Conservation (phyloP, 1,140 invertebrate species). For the Fopius arisanus region DNA sequence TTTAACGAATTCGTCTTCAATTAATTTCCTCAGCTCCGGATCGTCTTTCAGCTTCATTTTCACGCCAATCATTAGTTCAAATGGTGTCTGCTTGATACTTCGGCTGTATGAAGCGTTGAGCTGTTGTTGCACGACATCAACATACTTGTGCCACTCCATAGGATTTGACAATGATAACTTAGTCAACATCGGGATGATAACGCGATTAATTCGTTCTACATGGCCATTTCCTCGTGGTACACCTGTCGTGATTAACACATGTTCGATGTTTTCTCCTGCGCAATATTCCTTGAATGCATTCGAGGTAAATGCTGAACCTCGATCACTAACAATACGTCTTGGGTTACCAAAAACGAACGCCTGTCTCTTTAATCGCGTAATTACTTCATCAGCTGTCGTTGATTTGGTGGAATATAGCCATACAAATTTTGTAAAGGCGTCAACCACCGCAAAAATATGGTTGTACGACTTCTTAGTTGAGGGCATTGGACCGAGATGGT, state of each 20-base stretch:
- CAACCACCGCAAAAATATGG: constrained; percentile 40
- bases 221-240: constrained; percentile 48
- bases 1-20: constrained; percentile 23
- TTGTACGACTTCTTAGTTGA: constrained; percentile 31
- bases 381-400: constrained; percentile 30
- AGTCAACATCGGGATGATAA: constrained; percentile 36
- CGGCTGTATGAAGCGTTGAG: not conserved
- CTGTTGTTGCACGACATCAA: not conserved
- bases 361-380: constrained; percentile 30
- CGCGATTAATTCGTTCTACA: constrained; percentile 46
- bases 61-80: constrained; percentile 12
- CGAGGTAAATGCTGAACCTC: constrained; percentile 42
- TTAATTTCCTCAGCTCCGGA: not conserved
- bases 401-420: constrained; percentile 40
- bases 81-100: not conserved
- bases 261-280: constrained; percentile 45
- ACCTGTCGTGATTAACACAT: constrained; percentile 42
- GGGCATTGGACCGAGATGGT: constrained; percentile 48
- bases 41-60: constrained; percentile 42
- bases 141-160: constrained; percentile 3
- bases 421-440: constrained; percentile 46
- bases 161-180: constrained; percentile 43
- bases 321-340: constrained; percentile 45
- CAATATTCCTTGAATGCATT: constrained; percentile 42
- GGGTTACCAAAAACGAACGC: constrained; percentile 51